Evolutionary conservation across 2,888 invertebrate genomes (phyloP), one percentile per base, ranked within the genome.

Genomic region (Phytoseiulus persimilis): DNA sequence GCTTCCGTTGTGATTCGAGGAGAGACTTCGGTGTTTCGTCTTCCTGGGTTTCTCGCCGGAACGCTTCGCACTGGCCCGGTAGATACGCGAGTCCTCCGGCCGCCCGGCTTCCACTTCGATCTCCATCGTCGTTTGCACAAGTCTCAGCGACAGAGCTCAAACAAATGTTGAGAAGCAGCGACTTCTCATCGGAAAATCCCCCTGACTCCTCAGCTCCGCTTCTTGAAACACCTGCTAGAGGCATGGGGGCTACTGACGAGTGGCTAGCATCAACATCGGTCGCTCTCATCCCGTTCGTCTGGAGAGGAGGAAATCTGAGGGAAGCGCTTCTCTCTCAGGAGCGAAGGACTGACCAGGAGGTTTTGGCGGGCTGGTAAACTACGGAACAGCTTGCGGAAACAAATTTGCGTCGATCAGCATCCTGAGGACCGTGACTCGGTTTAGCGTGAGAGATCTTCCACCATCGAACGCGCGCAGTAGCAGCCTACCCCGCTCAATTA

Each of bases 271-370:
- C 65, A 65, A 65, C 65, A 65, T 65, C 65, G 65, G 65, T 28
- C 18, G 1, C 65, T 65, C 65, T 65, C 65, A 65, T 14, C 65
- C 28, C 65, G 28, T 65, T 65, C 65, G 65, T 65, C 39, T 65
- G 65, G 65, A 65, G 65, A 65, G 65, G 65, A 65, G 65, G 65
- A 65, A 65, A 65, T 65, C 65, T 65, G 65, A 65, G 65, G 65
- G 65, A 65, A 65, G 65, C 65, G 65, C 65, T 65, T 65, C 65
- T 65, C 65, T 65, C 65, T 65, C 65, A 65, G 65, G 65, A 65
- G 65, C 65, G 65, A 28, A 65, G 65, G 65, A 65, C 65, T 65
- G 2, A 28, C 1, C 28, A 14, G 65, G 65, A 65, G 14, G 28
- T 65, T 65, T 65, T 65, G 65, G 65, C 65, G 65, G 65, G 65